Conservation (phyloP, 92 coral and sea anemone genomes). For the Pocillopora meandrina region DNA sequence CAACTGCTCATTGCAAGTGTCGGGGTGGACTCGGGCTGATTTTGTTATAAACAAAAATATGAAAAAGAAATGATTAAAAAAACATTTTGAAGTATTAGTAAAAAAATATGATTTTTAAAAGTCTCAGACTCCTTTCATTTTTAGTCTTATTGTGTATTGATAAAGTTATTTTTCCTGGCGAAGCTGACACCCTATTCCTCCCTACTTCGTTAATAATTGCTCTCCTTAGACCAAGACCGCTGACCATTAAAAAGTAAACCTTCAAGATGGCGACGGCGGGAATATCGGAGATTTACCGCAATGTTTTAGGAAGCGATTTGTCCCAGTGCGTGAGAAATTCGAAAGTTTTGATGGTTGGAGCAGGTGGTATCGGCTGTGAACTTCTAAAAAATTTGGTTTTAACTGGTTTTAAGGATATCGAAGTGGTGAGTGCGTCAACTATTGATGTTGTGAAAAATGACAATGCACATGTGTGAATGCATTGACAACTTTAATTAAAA, state of each 20-base stretch:
- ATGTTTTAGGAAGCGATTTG: slow-evolving; percentile 78
- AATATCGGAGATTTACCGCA: slow-evolving; percentile 52
- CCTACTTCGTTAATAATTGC: neutral
- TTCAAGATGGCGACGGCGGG: slow-evolving; percentile 75
- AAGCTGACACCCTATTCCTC: neutral
- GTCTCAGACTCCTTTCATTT: too few species aligned
- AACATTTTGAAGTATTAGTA: neutral
- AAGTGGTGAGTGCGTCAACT: slow-evolving; percentile 65
- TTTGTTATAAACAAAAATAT: neutral
- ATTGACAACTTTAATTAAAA: neutral
- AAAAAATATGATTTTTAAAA: too few species aligned
- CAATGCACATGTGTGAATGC: neutral
- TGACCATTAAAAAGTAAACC: slow-evolving; percentile 9
- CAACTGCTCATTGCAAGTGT: neutral
- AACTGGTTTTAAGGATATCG: slow-evolving; percentile 93
- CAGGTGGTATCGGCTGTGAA: slow-evolving; percentile 99
- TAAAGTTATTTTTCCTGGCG: too few species aligned
- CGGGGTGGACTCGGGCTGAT: neutral
- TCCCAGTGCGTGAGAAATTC: slow-evolving; percentile 68
- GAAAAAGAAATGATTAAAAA: neutral
- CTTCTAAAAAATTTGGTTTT: slow-evolving; percentile 92
- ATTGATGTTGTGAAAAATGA: neutral
- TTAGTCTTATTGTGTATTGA: too few species aligned
- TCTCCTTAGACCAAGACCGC: slow-evolving; percentile 23
- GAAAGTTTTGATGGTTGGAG: slow-evolving; percentile 92